Evolutionary conservation across 2,797 vertebrate species (phyloP).

Genomic region (Pelobates cultripes): DNA sequence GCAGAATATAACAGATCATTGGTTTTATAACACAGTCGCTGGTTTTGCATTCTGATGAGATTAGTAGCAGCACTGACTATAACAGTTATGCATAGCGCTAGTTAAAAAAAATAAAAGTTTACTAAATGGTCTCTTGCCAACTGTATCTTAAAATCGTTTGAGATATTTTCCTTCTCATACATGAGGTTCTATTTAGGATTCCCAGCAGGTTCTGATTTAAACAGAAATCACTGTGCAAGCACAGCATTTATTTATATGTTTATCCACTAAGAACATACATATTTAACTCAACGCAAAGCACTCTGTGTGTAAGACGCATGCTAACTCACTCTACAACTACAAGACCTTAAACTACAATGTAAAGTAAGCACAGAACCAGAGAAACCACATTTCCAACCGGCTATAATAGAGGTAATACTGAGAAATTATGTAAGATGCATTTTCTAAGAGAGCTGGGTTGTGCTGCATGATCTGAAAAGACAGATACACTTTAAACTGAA

Average conservation of each 20-base stretch:
- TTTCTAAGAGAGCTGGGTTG: no score
- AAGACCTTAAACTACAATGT: no score
- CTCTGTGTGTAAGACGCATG: no score
- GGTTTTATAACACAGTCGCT: constrained; percentile 89
- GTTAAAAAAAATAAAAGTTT: constrained; percentile 85
- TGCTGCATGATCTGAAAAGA: no score
- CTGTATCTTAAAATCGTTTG: constrained; percentile 84
- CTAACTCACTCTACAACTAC: no score
- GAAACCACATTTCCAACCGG: no score
- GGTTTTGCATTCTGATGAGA: constrained; percentile 90
- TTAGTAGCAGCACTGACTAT: constrained; percentile 85
- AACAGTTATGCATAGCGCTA: constrained; percentile 80
- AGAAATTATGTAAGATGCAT: no score
- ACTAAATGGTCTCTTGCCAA: constrained; percentile 86
- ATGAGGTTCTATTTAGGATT: constrained; percentile 59
- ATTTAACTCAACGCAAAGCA: background rate
- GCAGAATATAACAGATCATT: constrained; percentile 90
- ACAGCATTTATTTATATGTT: constrained; percentile 51
- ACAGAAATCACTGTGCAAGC: constrained; percentile 47
- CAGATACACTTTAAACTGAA: no score
- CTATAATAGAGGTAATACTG: no score
- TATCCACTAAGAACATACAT: constrained; percentile 20
- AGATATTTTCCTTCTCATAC: constrained; percentile 73
- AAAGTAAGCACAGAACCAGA: no score
- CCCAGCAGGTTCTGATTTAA: constrained; percentile 51